phyloP scores from a whole-genome alignment of 2,888 invertebrate species.

The Leptinotarsa haldemani region DNA sequence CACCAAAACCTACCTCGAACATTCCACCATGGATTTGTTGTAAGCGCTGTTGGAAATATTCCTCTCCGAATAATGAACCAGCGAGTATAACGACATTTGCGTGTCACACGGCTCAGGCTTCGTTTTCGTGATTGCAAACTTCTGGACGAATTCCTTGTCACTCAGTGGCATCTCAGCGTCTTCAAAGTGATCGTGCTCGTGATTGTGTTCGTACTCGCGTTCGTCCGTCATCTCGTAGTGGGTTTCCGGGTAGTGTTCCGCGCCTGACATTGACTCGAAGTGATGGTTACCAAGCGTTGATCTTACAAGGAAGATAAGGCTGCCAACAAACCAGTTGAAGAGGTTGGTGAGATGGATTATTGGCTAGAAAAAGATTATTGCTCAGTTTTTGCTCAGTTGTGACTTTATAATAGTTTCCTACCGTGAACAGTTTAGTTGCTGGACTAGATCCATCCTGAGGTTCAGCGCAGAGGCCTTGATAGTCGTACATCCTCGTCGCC shows the following conservation, averaged over 20 bases:
- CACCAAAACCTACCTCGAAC: conserved; percentile 54
- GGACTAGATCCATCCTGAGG: conserved; percentile 71
- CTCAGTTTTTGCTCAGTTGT: neutral
- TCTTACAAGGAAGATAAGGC: conserved; percentile 71
- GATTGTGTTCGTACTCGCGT: conserved; percentile 47
- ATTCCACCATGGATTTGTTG: conserved; percentile 61
- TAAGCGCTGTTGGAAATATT: conserved; percentile 61
- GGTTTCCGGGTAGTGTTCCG: conserved; percentile 31
- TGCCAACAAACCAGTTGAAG: conserved; percentile 71
- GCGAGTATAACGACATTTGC: conserved; percentile 67
- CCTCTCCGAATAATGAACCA: conserved; percentile 60
- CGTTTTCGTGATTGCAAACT: conserved; percentile 69
- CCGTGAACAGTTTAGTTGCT: conserved; percentile 60
- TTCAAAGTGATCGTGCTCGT: conserved; percentile 35
- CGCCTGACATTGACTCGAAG: conserved; percentile 31
- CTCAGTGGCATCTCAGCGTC: conserved; percentile 40
- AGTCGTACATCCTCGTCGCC: conserved; percentile 82
- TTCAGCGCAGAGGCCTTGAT: conserved; percentile 89
- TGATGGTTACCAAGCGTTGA: conserved; percentile 65
- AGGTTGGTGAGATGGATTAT: conserved; percentile 70
- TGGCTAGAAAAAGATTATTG: conserved; percentile 66
- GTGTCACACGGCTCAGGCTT: conserved; percentile 88
- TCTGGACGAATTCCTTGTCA: conserved; percentile 71
- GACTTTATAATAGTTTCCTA: conserved; percentile 48
- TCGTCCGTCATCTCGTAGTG: conserved; percentile 49